These are phyloP conservation scores for Stenodera caucasica DNA, from an alignment of 2,888 invertebrate species.

Conservation along the genomic window DNA sequence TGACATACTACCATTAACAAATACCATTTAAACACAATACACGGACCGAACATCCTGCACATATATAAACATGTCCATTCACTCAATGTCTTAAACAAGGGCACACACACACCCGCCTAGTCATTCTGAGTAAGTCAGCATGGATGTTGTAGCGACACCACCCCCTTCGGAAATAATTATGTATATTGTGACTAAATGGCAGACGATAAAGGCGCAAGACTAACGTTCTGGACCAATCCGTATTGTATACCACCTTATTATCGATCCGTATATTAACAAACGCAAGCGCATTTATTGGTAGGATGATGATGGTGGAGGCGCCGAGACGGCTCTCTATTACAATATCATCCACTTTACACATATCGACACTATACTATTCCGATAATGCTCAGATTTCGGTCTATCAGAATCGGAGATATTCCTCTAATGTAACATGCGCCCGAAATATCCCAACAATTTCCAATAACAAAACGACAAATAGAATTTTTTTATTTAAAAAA, in stretches of 20 bases:
- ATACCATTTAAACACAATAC: constrained; percentile 31
- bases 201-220: constrained; percentile 44
- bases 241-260: constrained; percentile 36
- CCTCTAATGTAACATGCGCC: background rate
- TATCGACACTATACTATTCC: constrained; percentile 14
- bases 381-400: constrained; percentile 18
- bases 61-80: constrained; percentile 40
- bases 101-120: constrained; percentile 47
- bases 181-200: constrained; percentile 48
- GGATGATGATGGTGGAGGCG: constrained; percentile 24
- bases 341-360: constrained; percentile 9
- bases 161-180: constrained; percentile 48
- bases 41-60: constrained; percentile 44
- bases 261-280: constrained; percentile 34
- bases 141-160: constrained; percentile 45
- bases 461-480: too few relatives aligned
- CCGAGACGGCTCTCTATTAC: constrained; percentile 20
- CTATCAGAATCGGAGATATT: constrained; percentile 14
- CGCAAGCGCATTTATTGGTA: constrained; percentile 29
- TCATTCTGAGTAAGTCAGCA: constrained; percentile 48
- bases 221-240: constrained; percentile 44
- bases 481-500: too few relatives aligned
- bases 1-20: constrained; percentile 32
- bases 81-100: constrained; percentile 30
- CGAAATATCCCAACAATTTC: background rate